Evolutionary conservation across 2,888 invertebrate species (phyloP).

Genomic region (Papilio elwesi): DNA sequence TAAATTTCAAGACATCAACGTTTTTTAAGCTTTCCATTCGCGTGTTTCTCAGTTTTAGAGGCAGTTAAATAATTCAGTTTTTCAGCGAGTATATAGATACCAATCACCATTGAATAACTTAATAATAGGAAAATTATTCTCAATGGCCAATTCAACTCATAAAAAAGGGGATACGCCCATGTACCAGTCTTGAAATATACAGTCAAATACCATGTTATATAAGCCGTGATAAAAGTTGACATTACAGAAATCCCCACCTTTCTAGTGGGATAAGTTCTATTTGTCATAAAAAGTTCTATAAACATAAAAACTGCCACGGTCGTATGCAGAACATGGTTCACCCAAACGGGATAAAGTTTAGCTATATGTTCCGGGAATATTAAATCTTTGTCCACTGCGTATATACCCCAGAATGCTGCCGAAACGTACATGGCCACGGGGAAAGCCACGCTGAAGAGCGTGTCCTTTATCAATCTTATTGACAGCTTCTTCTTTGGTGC

Average conservation of each 20-base stretch:
- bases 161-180: conserved; percentile 96
- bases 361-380: conserved; percentile 93
- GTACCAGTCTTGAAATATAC: conserved; percentile 87
- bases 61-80: conserved; percentile 86
- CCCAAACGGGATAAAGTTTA: conserved; percentile 92
- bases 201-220: conserved; percentile 89
- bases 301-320: conserved; percentile 90
- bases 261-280: conserved; percentile 89
- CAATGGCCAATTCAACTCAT: conserved; percentile 87
- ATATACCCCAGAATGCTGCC: conserved; percentile 92
- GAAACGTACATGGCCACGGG: conserved; percentile 92
- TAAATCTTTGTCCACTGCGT: conserved; percentile 91
- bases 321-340: conserved; percentile 95
- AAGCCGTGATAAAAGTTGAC: conserved; percentile 84
- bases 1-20: conserved; percentile 9
- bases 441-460: conserved; percentile 87
- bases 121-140: conserved; percentile 87
- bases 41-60: conserved; percentile 47
- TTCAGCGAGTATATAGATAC: conserved; percentile 89
- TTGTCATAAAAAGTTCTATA: conserved; percentile 88
- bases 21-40: conserved; percentile 46
- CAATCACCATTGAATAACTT: conserved; percentile 82
- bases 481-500: conserved; percentile 84
- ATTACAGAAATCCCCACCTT: conserved; percentile 85
- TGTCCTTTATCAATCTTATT: conserved; percentile 87